A percentile compares a stretch with the other conserved stretches of the same genome.
These are phyloP conservation scores for Microcebus tavaratra DNA, from an alignment of 2,113 vertebrate species.

Conservation along the genomic window DNA sequence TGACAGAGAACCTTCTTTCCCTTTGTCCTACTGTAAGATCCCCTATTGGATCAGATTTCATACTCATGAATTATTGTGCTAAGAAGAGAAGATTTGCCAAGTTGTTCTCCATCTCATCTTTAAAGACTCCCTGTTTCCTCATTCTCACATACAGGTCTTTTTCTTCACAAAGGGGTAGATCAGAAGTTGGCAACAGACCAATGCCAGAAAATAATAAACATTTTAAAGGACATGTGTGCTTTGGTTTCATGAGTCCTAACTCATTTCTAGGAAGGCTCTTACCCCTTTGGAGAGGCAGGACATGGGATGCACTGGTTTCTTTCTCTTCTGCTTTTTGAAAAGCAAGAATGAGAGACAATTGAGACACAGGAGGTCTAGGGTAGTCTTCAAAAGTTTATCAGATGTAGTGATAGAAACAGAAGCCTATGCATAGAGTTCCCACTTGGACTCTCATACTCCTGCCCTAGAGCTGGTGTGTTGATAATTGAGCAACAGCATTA, in stretches of 20 bases:
- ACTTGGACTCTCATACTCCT: background rate
- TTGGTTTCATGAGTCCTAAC: background rate
- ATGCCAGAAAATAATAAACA: background rate
- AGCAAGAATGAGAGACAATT: background rate
- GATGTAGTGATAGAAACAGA: background rate
- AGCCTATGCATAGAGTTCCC: background rate
- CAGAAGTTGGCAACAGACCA: background rate
- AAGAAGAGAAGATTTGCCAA: constrained; percentile 17
- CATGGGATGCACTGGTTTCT: background rate
- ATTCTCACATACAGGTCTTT: background rate
- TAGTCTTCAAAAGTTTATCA: constrained; percentile 16
- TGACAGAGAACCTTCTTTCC: background rate
- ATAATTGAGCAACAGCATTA: constrained; percentile 1
- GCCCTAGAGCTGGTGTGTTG: background rate
- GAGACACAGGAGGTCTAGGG: background rate
- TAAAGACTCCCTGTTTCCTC: background rate
- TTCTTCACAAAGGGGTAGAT: background rate
- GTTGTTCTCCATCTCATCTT: background rate
- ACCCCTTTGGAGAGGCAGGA: background rate
- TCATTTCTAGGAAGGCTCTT: background rate
- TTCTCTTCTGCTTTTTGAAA: accelerated
- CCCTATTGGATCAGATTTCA: background rate
- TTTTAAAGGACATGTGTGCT: constrained; percentile 29
- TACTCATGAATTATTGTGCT: background rate
- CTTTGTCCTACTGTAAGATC: constrained; percentile 33